These are phyloP conservation scores for Aphidius gifuensis DNA, from an alignment of 1,140 invertebrate genomes.

Conservation along the genomic window DNA sequence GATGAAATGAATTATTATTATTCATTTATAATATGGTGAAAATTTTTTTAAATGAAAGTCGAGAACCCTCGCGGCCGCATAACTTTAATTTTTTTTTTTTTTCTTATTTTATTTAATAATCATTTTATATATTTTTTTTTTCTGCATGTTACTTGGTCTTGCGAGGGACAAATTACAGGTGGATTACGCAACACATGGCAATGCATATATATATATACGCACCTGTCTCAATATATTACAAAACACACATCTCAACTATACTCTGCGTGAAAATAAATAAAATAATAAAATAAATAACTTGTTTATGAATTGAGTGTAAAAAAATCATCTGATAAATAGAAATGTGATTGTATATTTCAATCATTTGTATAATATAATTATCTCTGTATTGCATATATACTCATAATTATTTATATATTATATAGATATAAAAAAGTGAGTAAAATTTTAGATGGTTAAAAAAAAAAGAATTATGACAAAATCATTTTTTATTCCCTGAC, in stretches of 20 bases:
- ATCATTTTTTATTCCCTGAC: too few species aligned
- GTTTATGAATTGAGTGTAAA: neutral
- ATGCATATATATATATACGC: slow-evolving; percentile 22
- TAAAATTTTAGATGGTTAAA: too few species aligned
- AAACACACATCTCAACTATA: slow-evolving; percentile 30
- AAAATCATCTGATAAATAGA: slow-evolving; percentile 7
- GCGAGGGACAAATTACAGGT: slow-evolving; percentile 30
- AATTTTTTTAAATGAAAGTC: too few species aligned
- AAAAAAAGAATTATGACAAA: too few species aligned
- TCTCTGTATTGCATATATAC: too few species aligned
- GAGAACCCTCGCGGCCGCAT: neutral
- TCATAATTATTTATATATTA: too few species aligned
- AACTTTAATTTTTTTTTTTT: neutral
- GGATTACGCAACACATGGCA: slow-evolving; percentile 27
- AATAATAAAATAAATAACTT: neutral
- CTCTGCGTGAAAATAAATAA: neutral
- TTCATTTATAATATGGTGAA: too few species aligned
- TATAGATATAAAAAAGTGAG: too few species aligned
- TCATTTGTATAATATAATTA: too few species aligned
- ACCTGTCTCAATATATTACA: slow-evolving; percentile 34
- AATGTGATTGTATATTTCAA: too few species aligned
- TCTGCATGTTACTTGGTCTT: neutral
- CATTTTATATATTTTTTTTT: neutral
- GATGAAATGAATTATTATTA: too few species aligned
- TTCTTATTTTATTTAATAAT: neutral